Percentiles rank a stretch among this genome's conserved stretches.
Evolutionary conservation across 2,797 vertebrate species (phyloP).

Genomic region (Amblyopsis hoosieri): DNA sequence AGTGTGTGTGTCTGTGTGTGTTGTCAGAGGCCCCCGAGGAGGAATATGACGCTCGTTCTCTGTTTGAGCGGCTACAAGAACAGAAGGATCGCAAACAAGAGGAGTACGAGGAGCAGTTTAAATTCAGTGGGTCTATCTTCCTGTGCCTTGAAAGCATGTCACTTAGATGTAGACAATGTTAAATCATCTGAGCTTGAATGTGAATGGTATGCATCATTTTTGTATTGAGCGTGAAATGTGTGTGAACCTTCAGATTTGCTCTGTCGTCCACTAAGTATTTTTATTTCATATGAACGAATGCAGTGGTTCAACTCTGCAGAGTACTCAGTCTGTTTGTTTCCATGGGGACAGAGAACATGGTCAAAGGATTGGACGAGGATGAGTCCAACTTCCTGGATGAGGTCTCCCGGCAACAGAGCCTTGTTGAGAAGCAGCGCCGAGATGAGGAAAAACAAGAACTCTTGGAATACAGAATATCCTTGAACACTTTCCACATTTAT

Average conservation of each 20-base stretch:
- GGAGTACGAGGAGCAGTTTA: constrained; percentile 97
- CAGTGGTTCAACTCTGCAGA: constrained; percentile 43
- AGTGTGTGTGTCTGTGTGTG: constrained; percentile 25
- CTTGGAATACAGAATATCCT: constrained; percentile 98
- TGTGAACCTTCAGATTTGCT: background rate
- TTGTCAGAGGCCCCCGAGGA: constrained; percentile 92
- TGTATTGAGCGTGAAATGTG: too few relatives aligned
- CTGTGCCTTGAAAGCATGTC: background rate
- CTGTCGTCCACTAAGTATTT: constrained; percentile 6
- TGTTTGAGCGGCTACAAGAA: constrained; percentile 93
- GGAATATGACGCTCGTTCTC: constrained; percentile 88
- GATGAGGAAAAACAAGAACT: constrained; percentile 93
- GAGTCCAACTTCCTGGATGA: constrained; percentile 95
- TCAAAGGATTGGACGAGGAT: constrained; percentile 95
- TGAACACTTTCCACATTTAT: constrained; percentile 44
- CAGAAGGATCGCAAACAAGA: constrained; percentile 98
- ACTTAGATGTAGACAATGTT: too few relatives aligned
- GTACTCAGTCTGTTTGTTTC: constrained; percentile 63
- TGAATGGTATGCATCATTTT: too few relatives aligned
- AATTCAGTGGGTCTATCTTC: constrained; percentile 88
- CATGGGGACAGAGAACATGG: constrained; percentile 93
- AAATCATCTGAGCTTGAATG: background rate
- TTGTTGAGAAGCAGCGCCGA: constrained; percentile 92
- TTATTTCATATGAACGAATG: constrained; percentile 37
- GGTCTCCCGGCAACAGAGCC: constrained; percentile 92